phyloP scores from a whole-genome alignment of 2,888 invertebrate genomes.

The Linyphia triangularis region DNA sequence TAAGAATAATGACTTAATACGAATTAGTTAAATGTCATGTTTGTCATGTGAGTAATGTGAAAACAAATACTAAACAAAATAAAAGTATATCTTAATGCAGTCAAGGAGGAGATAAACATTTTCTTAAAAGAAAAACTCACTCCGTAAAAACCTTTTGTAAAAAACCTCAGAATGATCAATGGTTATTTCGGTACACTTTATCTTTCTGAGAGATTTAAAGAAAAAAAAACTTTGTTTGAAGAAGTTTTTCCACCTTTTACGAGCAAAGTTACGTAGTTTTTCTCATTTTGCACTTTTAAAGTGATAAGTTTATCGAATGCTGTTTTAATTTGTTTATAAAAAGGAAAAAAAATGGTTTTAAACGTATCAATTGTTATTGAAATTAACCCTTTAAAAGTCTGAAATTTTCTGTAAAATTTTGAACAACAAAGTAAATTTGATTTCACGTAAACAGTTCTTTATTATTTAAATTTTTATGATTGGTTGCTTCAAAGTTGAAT shows the following conservation, averaged over 20 bases:
- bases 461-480: too few species aligned
- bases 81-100: not conserved
- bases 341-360: too few species aligned
- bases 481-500: too few species aligned
- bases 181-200: constrained; percentile 23
- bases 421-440: too few species aligned
- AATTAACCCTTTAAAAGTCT: too few species aligned
- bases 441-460: too few species aligned
- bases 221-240: constrained; percentile 26
- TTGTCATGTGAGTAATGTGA: too few species aligned
- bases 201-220: not conserved
- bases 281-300: not conserved
- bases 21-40: too few species aligned
- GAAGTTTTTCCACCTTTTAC: constrained; percentile 22
- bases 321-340: not conserved
- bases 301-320: not conserved
- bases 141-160: not conserved
- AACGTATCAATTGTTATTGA: too few species aligned
- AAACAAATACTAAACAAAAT: too few species aligned
- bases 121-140: not conserved
- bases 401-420: too few species aligned
- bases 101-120: not conserved
- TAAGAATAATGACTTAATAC: too few species aligned
- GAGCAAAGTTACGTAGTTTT: not conserved
- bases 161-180: constrained; percentile 27